phyloP scores from a whole-genome alignment of 2,113 vertebrate genomes.

The Myiopsitta monachus region DNA sequence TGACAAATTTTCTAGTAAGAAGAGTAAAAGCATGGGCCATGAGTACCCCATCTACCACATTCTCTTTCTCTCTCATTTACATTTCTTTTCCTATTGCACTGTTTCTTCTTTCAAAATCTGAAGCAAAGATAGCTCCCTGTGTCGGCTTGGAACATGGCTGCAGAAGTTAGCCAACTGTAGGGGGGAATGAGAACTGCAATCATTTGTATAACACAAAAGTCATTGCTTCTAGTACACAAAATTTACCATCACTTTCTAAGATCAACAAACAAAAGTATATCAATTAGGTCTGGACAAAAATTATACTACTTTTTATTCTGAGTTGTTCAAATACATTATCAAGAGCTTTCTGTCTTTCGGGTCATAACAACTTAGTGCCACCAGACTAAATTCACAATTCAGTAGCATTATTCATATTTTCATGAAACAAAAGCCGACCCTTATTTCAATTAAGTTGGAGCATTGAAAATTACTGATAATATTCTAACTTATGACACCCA shows the following conservation, averaged over 20 bases:
- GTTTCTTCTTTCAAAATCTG: not conserved
- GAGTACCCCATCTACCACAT: not conserved
- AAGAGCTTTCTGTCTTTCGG: not conserved
- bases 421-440: not conserved
- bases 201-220: not conserved
- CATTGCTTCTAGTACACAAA: not conserved
- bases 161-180: not conserved
- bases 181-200: not conserved
- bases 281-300: not conserved
- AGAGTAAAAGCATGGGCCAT: not conserved
- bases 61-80: not conserved
- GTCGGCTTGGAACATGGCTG: not conserved
- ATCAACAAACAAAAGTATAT: not conserved
- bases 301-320: not conserved
- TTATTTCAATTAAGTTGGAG: not conserved
- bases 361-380: not conserved
- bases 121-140: not conserved
- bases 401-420: not conserved
- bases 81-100: not conserved
- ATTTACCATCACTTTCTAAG: not conserved
- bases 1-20: not conserved
- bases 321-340: not conserved
- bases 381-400: not conserved
- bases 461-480: not conserved
- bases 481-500: not conserved